Conservation (phyloP, 2,113 vertebrate genomes). For the Sminthopsis crassicaudata region DNA sequence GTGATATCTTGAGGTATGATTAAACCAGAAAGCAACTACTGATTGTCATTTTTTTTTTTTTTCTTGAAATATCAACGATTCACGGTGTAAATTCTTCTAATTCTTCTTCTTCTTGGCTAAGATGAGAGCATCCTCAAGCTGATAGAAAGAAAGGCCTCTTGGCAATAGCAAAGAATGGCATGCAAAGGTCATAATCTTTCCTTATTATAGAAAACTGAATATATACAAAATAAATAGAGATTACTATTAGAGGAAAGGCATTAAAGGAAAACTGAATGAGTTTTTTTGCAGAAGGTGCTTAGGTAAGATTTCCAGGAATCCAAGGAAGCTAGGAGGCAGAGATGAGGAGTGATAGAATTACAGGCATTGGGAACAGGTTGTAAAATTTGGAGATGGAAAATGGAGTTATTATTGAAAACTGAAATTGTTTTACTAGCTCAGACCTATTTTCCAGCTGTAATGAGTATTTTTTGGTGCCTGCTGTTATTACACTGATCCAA, state of each 20-base stretch:
- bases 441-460: neutral
- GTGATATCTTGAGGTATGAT: neutral
- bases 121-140: slow-evolving; percentile 3
- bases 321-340: too few relatives aligned
- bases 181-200: neutral
- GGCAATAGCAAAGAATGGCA: neutral
- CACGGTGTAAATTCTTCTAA: neutral
- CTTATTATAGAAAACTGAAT: neutral
- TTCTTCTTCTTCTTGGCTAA: too few relatives aligned
- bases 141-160: neutral
- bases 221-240: too few relatives aligned
- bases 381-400: too few relatives aligned
- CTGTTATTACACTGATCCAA: neutral
- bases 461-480: neutral
- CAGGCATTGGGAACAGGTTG: too few relatives aligned
- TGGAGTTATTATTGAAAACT: neutral
- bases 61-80: neutral
- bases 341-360: too few relatives aligned
- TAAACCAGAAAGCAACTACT: neutral
- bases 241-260: too few relatives aligned
- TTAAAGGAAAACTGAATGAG: too few relatives aligned
- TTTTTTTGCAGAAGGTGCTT: too few relatives aligned
- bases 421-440: neutral
- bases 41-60: neutral
- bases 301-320: too few relatives aligned